These are phyloP conservation scores for Ladona fulva DNA, from an alignment of 1,140 invertebrate species.

Conservation along the genomic window DNA sequence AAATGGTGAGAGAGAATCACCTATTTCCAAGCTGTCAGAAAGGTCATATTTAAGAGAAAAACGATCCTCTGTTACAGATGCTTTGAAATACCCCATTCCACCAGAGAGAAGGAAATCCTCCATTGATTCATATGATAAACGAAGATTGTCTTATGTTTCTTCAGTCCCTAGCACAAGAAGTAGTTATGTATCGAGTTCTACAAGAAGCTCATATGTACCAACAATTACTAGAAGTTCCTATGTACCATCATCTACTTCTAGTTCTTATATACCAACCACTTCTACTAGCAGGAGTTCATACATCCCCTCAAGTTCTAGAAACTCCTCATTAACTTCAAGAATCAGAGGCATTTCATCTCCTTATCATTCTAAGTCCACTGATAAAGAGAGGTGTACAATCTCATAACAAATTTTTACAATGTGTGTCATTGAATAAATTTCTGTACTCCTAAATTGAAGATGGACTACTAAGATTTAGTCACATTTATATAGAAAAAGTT, in stretches of 20 bases:
- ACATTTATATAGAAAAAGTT: no score
- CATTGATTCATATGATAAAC: background rate
- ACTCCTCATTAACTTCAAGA: background rate
- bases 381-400: background rate
- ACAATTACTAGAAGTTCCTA: background rate
- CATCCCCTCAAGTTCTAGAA: background rate
- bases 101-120: background rate
- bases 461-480: no score
- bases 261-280: background rate
- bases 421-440: no score
- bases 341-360: background rate
- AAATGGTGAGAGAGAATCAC: no score
- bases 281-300: background rate
- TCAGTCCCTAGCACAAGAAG: background rate
- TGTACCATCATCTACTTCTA: background rate
- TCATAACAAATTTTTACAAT: background rate
- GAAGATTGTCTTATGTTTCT: background rate
- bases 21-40: no score
- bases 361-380: background rate
- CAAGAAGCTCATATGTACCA: background rate
- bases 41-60: no score
- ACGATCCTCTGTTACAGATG: background rate
- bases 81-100: background rate
- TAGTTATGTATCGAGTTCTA: background rate
- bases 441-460: no score